Base-by-base conservation (phyloP, 2,113 vertebrate species). In the Thomomys bottae region DNA sequence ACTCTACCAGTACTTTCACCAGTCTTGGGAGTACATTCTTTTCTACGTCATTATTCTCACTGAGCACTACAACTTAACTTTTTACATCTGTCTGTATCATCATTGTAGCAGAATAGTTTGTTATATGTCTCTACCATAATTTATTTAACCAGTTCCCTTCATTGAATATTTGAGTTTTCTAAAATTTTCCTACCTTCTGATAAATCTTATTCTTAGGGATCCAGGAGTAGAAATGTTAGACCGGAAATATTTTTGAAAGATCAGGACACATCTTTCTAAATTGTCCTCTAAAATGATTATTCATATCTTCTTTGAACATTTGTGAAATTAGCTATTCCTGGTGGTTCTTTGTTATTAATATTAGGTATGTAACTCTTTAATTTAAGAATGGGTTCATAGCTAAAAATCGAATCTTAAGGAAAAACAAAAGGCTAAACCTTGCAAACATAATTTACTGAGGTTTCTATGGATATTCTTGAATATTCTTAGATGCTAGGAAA, bases 251-350 rank as follows among this genome's bases (percentile, higher is more conserved):
- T 72, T 85, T 85, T 61, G 5, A 72, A n/a, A 85, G 23, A 40
- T 21, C n/a, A 84, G 30, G 30, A n/a, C 85, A 8, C 15, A 40
- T 71, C 67, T 79, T 92, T 87, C 82, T 87, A 71, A 87, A 83
- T 87, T 94, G 28, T 73, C 6, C 80, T 81, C 54, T 88, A 89
- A 17, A 86, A 59, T 72, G 36, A 71, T 76, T 71, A 34, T 59
- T 49, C 32, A 26, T 40, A 64, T 10, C 32, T 90, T 94, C 32
- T 90, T 94, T 88, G 84, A 45, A 82, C 49, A 38, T 70, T 92
- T 64, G 12, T 80, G 49, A 73, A 95, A 80, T 8, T 36, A 68
- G 28, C 86, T 67, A 68, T 81, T 59, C 71, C 32, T 70, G 32
- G 30, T 89, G 28, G 49, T 24, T 94, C 23, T 75, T 80, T 80